phyloP scores from a whole-genome alignment of 2,888 invertebrate species.

The Parasteatoda lunata region DNA sequence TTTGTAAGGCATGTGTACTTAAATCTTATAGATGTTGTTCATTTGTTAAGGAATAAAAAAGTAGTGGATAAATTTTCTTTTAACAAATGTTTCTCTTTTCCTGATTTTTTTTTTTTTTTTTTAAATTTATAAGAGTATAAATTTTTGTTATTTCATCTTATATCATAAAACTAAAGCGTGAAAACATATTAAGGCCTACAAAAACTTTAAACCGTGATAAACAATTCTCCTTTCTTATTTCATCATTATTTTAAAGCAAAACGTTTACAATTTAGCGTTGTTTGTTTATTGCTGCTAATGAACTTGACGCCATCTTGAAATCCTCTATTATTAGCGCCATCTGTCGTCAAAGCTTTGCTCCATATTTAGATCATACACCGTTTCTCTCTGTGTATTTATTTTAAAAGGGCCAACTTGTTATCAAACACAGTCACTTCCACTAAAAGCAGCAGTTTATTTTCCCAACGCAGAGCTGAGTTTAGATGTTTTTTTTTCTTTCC shows the following conservation, averaged over 20 bases:
- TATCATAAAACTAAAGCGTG: too few relatives aligned
- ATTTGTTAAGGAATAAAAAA: too few relatives aligned
- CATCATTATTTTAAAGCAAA: slow-evolving; percentile 22
- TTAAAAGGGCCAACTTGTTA: slow-evolving; percentile 66
- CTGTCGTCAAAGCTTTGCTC: slow-evolving; percentile 56
- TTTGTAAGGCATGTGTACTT: too few relatives aligned
- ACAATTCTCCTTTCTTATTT: slow-evolving; percentile 26
- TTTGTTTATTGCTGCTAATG: slow-evolving; percentile 57
- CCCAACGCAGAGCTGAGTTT: slow-evolving; percentile 23
- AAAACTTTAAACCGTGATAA: not conserved
- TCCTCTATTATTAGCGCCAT: slow-evolving; percentile 63
- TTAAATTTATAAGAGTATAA: too few relatives aligned
- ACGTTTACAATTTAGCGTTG: slow-evolving; percentile 42
- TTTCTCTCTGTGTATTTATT: slow-evolving; percentile 59
- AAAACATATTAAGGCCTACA: too few relatives aligned
- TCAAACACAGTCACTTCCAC: slow-evolving; percentile 62
- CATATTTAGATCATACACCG: slow-evolving; percentile 55
- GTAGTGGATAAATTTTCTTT: too few relatives aligned
- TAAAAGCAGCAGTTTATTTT: slow-evolving; percentile 67
- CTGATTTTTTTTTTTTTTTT: too few relatives aligned
- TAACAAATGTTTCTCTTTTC: too few relatives aligned
- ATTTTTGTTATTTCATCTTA: too few relatives aligned
- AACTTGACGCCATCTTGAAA: slow-evolving; percentile 52
- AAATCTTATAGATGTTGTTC: too few relatives aligned
- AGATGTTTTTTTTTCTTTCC: slow-evolving; percentile 12